Percentiles rank a stretch among this genome's conserved stretches.
Conservation (phyloP, 2,113 vertebrate species). For the Thunnus thynnus region DNA sequence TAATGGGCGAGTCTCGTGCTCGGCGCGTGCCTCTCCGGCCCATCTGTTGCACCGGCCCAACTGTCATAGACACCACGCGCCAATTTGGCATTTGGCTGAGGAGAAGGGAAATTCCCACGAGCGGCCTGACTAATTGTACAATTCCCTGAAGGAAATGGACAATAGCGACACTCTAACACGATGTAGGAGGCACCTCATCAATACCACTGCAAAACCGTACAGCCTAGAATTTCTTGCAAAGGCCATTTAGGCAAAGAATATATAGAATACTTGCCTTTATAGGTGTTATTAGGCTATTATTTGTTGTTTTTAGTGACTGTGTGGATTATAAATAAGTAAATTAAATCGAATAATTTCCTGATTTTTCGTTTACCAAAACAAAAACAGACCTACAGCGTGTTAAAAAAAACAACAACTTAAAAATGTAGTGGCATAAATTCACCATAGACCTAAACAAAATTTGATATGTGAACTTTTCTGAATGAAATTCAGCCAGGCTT, state of each 20-base stretch:
- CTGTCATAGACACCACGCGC: slow-evolving; percentile 74
- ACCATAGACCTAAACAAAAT: neutral
- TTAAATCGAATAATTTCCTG: neutral
- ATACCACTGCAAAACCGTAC: too few species aligned
- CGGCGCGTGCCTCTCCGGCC: slow-evolving; percentile 80
- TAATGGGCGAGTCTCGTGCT: slow-evolving; percentile 73
- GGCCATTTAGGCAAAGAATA: neutral
- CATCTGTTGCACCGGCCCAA: slow-evolving; percentile 76
- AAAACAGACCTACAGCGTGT: neutral
- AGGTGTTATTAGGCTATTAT: too few species aligned
- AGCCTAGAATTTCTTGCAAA: neutral
- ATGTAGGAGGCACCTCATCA: neutral
- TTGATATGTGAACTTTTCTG: neutral
- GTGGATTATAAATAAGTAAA: neutral
- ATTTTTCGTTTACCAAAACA: neutral
- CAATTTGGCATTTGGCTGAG: neutral
- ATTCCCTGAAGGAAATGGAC: slow-evolving; percentile 62
- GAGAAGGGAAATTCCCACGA: slow-evolving; percentile 56
- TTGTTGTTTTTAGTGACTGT: too few species aligned
- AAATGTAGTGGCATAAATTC: neutral
- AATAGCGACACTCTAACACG: slow-evolving; percentile 36
- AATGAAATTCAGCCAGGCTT: neutral
- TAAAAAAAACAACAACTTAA: neutral
- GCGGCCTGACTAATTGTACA: slow-evolving; percentile 47
- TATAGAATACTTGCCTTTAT: too few species aligned